Evolutionary conservation across 2,888 invertebrate species (phyloP), one percentile per base, ranked within the genome.

Genomic region (Nemurella pictetii): DNA sequence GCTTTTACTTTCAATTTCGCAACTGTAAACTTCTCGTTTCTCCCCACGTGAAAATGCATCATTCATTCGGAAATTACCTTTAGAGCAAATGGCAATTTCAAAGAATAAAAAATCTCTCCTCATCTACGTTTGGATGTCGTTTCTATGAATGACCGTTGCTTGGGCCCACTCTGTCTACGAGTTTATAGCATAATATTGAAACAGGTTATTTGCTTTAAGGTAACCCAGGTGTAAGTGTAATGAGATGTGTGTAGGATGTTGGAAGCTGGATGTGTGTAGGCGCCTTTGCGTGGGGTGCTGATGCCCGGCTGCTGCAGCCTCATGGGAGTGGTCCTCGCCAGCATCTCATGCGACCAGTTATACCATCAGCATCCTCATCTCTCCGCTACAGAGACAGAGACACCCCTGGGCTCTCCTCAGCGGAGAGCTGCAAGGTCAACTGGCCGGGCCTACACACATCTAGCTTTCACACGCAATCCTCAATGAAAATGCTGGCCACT

Each of bases 291-390:
- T 78, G 78, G 78, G 78, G 78, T 29, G 28, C 30, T 1, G 78
- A 30, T 29, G 28, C 30, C 1, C 78, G 29, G 78, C 75, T 75
- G 75, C 28, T 27, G 26, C 1, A n/a, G 20, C 32, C 4, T 5
- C 27, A n/a, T 36, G 75, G 78, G 78, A 78, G 78, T 78, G 78
- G 78, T 78, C 78, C 78, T 29, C 30, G 26, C 75, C 75, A 75
- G 78, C 78, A 55, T 55, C 55, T 55, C 12, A 32, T 5, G 55
- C 9, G 9, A 55, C 55, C 20, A 55, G 55, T 55, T 55, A n/a
- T n/a, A 20, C 55, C 55, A 78, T 78, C 78, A 78, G 78, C 78
- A 78, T 78, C 77, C 77, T 77, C 78, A 78, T 78, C 78, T 78
- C n/a, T 27, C 28, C 55, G 20, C 15, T 20, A 55, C 26, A 75